Percentiles rank a stretch among this genome's conserved stretches.
These are phyloP conservation scores for Xenopus borealis DNA, from an alignment of 2,113 vertebrate species.

Conservation along the genomic window DNA sequence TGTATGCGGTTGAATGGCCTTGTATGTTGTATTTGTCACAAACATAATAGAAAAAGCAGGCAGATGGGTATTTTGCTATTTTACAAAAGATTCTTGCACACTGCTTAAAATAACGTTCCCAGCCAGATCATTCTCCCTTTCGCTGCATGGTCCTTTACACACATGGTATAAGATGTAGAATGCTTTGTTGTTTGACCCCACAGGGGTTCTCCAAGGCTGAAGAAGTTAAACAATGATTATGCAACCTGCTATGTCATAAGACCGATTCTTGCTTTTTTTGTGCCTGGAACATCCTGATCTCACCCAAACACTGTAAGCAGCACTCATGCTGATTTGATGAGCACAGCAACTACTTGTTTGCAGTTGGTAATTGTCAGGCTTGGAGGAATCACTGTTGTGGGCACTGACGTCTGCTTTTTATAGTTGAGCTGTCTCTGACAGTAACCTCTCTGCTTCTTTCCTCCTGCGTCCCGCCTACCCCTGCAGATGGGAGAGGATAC, in stretches of 20 bases:
- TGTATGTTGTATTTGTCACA: too few species aligned
- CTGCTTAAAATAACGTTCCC: not conserved
- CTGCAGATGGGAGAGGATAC: conserved; percentile 66
- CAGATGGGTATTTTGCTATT: not conserved
- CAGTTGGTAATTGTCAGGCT: conserved; percentile 28
- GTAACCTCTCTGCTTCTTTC: conserved; percentile 51
- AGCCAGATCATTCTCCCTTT: not conserved
- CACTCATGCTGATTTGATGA: not conserved
- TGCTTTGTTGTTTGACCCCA: not conserved
- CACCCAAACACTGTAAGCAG: not conserved
- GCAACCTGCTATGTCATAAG: not conserved
- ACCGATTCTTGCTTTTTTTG: not conserved
- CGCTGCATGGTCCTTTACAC: too few species aligned
- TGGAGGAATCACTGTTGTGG: conserved; percentile 11
- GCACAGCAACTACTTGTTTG: conserved; percentile 12
- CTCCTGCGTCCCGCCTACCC: conserved; percentile 58
- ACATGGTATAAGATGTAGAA: too few species aligned
- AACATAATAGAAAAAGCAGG: too few species aligned
- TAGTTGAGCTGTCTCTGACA: conserved; percentile 36
- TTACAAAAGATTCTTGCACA: not conserved
- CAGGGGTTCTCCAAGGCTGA: not conserved
- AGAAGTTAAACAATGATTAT: conserved; percentile 4
- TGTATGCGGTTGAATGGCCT: too few species aligned
- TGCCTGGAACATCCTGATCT: conserved; percentile 1
- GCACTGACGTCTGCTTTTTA: conserved; percentile 25